A percentile compares a stretch with the other conserved stretches of the same genome.
Conservation (phyloP, 2,888 invertebrate genomes). For the Psylliodes chrysocephalus region DNA sequence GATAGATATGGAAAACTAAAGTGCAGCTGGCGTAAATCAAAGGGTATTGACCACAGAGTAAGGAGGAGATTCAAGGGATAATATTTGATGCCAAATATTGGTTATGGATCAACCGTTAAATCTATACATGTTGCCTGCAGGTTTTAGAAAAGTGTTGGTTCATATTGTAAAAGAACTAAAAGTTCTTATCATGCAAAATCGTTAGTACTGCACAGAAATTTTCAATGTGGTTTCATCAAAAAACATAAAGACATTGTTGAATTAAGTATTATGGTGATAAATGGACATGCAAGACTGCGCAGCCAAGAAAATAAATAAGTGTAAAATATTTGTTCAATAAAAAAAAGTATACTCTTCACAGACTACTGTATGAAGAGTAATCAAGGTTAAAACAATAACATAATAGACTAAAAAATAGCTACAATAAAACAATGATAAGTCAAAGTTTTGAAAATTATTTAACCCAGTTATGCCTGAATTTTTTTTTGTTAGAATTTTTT, state of each 20-base stretch:
- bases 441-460: too few species aligned
- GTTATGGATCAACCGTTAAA: slow-evolving; percentile 95
- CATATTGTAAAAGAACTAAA: slow-evolving; percentile 94
- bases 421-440: too few species aligned
- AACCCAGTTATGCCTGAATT: too few species aligned
- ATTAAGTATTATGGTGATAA: slow-evolving; percentile 93
- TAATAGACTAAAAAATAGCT: too few species aligned
- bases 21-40: slow-evolving; percentile 99
- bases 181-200: slow-evolving; percentile 98
- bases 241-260: slow-evolving; percentile 97
- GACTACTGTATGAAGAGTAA: too few species aligned
- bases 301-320: slow-evolving; percentile 98
- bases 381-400: too few species aligned
- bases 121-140: slow-evolving; percentile 97
- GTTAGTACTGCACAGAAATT: slow-evolving; percentile 97
- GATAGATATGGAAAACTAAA: slow-evolving; percentile 97
- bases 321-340: slow-evolving; percentile 51
- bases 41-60: slow-evolving; percentile 99
- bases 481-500: too few species aligned
- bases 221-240: slow-evolving; percentile 97
- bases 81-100: slow-evolving; percentile 98
- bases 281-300: slow-evolving; percentile 94
- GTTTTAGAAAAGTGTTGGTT: slow-evolving; percentile 95
- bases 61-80: slow-evolving; percentile 99
- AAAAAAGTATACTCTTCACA: too few species aligned